Base-by-base conservation (phyloP, 2,113 vertebrate species). In the Aplodontia rufa region DNA sequence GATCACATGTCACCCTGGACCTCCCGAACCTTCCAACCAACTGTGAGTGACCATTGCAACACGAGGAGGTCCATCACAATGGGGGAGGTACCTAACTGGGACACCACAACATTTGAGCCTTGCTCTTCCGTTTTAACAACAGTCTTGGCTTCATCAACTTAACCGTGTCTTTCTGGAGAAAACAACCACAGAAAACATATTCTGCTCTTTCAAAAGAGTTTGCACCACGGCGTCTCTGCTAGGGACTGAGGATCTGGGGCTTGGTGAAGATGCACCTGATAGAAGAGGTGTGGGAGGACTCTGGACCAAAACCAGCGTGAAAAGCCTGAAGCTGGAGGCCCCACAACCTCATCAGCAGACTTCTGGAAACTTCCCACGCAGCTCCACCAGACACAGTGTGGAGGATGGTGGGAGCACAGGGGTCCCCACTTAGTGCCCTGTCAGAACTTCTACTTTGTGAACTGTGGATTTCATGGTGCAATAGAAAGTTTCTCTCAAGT, bases 131-230 rank as follows among this genome's bases (percentile, higher is more conserved):
- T 30, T 45, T 72, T 51, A 88, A 74, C 37, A 22, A 72, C 22
- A 42, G n/a, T 20, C 40, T 49, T 87, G 55, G 71, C 60, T 79
- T 90, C 11, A 51, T 30, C 78, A 84, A 55, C 26, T 42, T 51
- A 78, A 22, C 19, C n/a, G 10, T 81, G n/a, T 88, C 91, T 95
- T 92, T 72, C 20, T 30, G 51, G 37, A 20, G 53, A 40, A 96
- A 76, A 85, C 30, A 84, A 74, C 37, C 35, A 60, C n/a, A 84
- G 74, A 76, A 95, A 79, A 35, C 26, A 87, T 1, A 28, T 58
- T 87, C 74, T 90, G 42, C 76, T 93, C 30, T 94, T 92, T 80
- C 42, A 74, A 71, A 96, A 72, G 45, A 71, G 90, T 68, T 80
- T 66, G n/a, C 32, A 35, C 45, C 35, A 42, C 53, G 30, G 30